phyloP scores from a whole-genome alignment of 2,888 invertebrate genomes.

The Ecliptopera silaceata region DNA sequence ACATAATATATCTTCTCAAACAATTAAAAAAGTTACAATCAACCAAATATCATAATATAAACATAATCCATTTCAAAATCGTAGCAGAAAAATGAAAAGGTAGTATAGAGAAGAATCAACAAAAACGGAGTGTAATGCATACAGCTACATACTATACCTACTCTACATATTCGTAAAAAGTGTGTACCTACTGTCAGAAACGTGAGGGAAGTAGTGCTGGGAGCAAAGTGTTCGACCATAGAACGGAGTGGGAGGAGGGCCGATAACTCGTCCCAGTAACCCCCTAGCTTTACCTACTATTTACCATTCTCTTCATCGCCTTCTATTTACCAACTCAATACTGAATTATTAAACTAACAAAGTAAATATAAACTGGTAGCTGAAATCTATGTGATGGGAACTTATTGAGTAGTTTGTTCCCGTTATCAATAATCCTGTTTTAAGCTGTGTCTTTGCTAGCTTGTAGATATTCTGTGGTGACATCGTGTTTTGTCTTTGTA shows the following conservation, averaged over 20 bases:
- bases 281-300: slow-evolving; percentile 54
- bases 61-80: too few relatives aligned
- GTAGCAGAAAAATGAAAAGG: too few relatives aligned
- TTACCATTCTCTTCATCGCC: slow-evolving; percentile 57
- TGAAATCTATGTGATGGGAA: slow-evolving; percentile 1
- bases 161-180: neutral
- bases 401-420: neutral
- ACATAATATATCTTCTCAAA: too few relatives aligned
- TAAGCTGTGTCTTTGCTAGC: too few relatives aligned
- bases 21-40: too few relatives aligned
- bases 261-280: slow-evolving; percentile 52
- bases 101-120: too few relatives aligned
- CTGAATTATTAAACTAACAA: slow-evolving; percentile 33
- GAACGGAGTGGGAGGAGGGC: slow-evolving; percentile 35
- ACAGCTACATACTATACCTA: neutral
- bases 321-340: slow-evolving; percentile 41
- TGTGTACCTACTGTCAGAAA: slow-evolving; percentile 28
- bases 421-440: neutral
- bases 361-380: slow-evolving; percentile 18
- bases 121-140: too few relatives aligned
- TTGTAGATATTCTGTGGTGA: too few relatives aligned
- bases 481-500: too few relatives aligned
- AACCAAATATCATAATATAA: too few relatives aligned
- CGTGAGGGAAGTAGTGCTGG: neutral
- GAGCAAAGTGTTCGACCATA: neutral